Evolutionary conservation across 2,888 invertebrate species (phyloP).

Genomic region (Agrotis ipsilon): DNA sequence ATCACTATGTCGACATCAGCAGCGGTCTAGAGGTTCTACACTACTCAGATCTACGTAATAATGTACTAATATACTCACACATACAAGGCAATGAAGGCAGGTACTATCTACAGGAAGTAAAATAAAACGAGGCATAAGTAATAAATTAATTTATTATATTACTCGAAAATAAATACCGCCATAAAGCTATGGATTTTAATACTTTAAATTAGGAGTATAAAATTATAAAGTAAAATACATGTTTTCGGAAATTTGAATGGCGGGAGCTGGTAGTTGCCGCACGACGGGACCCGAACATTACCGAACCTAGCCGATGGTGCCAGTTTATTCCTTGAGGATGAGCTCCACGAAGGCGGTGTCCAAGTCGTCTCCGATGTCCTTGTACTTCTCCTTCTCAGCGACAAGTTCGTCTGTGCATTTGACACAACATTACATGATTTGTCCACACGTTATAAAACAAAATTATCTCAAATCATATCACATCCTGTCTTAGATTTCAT

Average conservation of each 20-base stretch:
- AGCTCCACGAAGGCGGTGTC: conserved; percentile 99
- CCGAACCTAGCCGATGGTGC: conserved; percentile 47
- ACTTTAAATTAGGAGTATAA: conserved; percentile 89
- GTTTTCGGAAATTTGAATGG: conserved; percentile 83
- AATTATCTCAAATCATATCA: conserved; percentile 33
- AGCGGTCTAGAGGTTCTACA: conserved; percentile 4
- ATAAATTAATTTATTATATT: conserved; percentile 88
- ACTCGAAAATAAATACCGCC: conserved; percentile 90
- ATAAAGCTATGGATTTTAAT: conserved; percentile 87
- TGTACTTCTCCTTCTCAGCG: conserved; percentile 99
- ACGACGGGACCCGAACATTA: conserved; percentile 55
- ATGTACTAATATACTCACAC: not conserved
- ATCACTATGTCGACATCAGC: conserved; percentile 9
- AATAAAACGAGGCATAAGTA: conserved; percentile 79
- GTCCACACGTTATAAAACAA: conserved; percentile 36
- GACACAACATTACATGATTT: conserved; percentile 61
- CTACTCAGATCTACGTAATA: not conserved
- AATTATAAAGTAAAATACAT: conserved; percentile 85
- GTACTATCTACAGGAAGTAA: conserved; percentile 42
- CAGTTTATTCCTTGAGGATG: conserved; percentile 93
- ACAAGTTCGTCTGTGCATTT: conserved; percentile 96
- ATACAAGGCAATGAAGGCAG: conserved; percentile 15
- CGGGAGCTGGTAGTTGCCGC: conserved; percentile 73
- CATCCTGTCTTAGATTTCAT: conserved; percentile 37
- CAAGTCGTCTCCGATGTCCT: conserved; percentile 99